Base-by-base conservation (phyloP, 1,140 invertebrate species). In the Parasteatoda tepidariorum region DNA sequence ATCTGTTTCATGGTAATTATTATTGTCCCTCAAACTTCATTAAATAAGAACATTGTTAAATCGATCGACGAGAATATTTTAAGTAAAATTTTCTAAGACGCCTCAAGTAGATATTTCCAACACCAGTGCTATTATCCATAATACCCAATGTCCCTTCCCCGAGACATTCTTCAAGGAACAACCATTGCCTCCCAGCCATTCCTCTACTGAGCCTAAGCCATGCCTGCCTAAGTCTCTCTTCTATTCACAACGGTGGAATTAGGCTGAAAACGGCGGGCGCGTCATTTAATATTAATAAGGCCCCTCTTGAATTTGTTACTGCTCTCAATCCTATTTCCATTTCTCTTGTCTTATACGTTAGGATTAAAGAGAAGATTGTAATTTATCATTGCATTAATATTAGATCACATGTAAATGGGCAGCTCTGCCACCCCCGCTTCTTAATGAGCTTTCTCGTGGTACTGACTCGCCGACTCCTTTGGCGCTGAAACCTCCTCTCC, bases 331-430 rank as follows among this genome's bases (percentile, higher is more conserved):
- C 79, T 64, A 82, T 82, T 82, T 82, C 79, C 79, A 82, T 82
- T 73, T 62, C 79, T 67, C 79, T 70, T 73, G 79, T 70, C 68
- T 71, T 70, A 70, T 33, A 48, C 64, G 79, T 31, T 28, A 30
- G 79, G 79, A 82, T 82, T 82, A 82, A 57, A 82, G 67, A 62
- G 67, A 64, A 82, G 79, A 82, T 82, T 62, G 79, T 82, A 82
- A 82, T 82, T 82, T 82, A 82, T 82, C 68, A 82, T 82, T 82
- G 68, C 79, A 82, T 82, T 82, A 82, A 82, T 82, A 82, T 82
- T 82, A 82, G 79, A 82, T 82, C 79, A 73, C 79, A 82, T 82
- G 79, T 82, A 82, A 82, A 82, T 82, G 79, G 79, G 79, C 66
- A 82, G 33, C 66, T 15, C 24, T 38, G 48, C 48, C 31, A 7